These are phyloP conservation scores for Philhelius pedissequus DNA, from an alignment of 2,888 invertebrate genomes.

Conservation along the genomic window DNA sequence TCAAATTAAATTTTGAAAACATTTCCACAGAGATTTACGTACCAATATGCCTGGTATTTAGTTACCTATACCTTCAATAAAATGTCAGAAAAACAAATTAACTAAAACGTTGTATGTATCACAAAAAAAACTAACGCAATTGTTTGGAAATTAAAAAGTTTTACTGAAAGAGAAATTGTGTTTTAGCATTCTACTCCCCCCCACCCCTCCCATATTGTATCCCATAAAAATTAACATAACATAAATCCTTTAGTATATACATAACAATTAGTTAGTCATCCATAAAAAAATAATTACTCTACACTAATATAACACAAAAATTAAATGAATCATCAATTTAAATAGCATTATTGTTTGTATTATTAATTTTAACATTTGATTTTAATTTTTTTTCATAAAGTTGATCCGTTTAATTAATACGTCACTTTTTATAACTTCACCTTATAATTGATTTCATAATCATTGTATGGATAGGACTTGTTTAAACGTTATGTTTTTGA, in stretches of 20 bases:
- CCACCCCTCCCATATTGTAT: too few species aligned
- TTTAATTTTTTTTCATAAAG: background rate
- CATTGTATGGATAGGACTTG: too few species aligned
- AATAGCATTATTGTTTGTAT: background rate
- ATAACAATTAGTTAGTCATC: too few species aligned
- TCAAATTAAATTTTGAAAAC: constrained; percentile 27
- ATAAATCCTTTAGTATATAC: too few species aligned
- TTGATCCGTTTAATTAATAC: background rate
- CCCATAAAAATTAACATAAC: too few species aligned
- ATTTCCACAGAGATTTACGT: background rate
- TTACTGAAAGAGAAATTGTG: background rate
- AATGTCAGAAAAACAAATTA: constrained; percentile 4
- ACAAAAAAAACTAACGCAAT: background rate
- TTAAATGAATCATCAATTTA: too few species aligned
- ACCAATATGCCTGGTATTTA: background rate
- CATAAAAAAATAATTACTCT: too few species aligned
- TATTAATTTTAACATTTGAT: constrained; percentile 6
- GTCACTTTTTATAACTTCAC: too few species aligned
- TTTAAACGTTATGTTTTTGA: too few species aligned
- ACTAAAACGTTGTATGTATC: constrained; percentile 16
- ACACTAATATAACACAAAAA: too few species aligned
- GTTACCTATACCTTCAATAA: background rate
- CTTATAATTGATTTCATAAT: too few species aligned
- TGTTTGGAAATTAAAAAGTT: background rate
- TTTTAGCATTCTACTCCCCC: too few species aligned